A percentile compares a stretch with the other conserved stretches of the same genome.
Conservation (phyloP, 2,797 vertebrate species). For the Fundulus diaphanus region DNA sequence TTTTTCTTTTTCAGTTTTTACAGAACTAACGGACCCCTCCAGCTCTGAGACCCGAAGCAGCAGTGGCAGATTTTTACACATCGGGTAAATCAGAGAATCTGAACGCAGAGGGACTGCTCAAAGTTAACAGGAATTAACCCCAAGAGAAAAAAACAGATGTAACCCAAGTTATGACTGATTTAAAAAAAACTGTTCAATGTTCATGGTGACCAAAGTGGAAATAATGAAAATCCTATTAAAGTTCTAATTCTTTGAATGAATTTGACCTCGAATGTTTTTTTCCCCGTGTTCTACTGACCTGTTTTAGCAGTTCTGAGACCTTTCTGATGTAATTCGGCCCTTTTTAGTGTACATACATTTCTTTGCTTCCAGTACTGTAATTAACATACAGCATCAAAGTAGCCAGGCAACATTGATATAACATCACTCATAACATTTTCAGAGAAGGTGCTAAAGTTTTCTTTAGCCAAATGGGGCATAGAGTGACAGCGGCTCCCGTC, state of each 20-base stretch:
- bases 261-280: no score
- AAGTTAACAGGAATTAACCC: neutral
- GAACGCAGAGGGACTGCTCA: slow-evolving; percentile 16
- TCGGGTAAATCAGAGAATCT: slow-evolving; percentile 16
- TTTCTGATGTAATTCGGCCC: no score
- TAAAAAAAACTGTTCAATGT: slow-evolving; percentile 42
- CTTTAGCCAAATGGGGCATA: no score
- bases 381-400: neutral
- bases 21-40: neutral
- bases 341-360: neutral
- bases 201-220: slow-evolving; percentile 73
- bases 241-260: slow-evolving; percentile 65
- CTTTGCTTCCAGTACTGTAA: neutral
- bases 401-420: no score
- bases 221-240: slow-evolving; percentile 74
- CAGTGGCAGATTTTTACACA: slow-evolving; percentile 12
- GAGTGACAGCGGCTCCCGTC: no score
- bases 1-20: neutral
- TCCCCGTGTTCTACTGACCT: no score
- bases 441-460: no score
- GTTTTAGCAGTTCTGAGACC: neutral
- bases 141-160: slow-evolving; percentile 1
- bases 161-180: slow-evolving; percentile 29
- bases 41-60: neutral
- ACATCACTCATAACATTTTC: no score